A percentile compares a stretch with the other conserved stretches of the same genome.
Evolutionary conservation across 2,113 vertebrate genomes (phyloP).

Genomic region (Bettongia penicillata): DNA sequence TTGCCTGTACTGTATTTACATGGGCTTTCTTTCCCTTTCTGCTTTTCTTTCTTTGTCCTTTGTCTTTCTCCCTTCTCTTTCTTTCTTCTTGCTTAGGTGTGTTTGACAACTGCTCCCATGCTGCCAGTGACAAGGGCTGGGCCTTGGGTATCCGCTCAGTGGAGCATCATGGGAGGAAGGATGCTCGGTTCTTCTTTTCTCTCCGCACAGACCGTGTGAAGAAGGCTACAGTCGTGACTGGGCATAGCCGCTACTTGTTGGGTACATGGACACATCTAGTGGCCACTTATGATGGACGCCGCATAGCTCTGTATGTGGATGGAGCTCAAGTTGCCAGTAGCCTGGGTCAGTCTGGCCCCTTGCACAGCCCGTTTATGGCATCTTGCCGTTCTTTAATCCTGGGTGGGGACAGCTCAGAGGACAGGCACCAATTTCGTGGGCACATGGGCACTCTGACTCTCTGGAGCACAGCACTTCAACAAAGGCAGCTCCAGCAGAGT

Average conservation of each 20-base stretch:
- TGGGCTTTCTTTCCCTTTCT: conserved; percentile 63
- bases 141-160: conserved; percentile 90
- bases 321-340: conserved; percentile 91
- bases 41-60: conserved; percentile 44
- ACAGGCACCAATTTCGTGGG: conserved; percentile 88
- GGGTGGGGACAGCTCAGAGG: conserved; percentile 90
- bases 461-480: conserved; percentile 86
- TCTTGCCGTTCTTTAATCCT: conserved; percentile 92
- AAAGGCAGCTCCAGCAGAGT: conserved; percentile 84
- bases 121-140: conserved; percentile 94
- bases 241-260: conserved; percentile 86
- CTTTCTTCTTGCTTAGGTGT: conserved; percentile 86
- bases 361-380: conserved; percentile 93
- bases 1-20: conserved; percentile 43
- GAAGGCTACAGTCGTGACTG: conserved; percentile 85
- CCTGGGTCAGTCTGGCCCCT: conserved; percentile 86
- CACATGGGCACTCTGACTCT: conserved; percentile 87
- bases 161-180: conserved; percentile 85
- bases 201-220: conserved; percentile 92
- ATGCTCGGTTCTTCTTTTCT: conserved; percentile 94
- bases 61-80: conserved; percentile 36
- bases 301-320: conserved; percentile 92
- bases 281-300: conserved; percentile 89
- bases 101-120: conserved; percentile 96
- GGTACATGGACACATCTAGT: conserved; percentile 92